Percentiles rank a stretch among this genome's conserved stretches.
phyloP scores from a whole-genome alignment of 2,113 vertebrate species.

The Upupa epops region DNA sequence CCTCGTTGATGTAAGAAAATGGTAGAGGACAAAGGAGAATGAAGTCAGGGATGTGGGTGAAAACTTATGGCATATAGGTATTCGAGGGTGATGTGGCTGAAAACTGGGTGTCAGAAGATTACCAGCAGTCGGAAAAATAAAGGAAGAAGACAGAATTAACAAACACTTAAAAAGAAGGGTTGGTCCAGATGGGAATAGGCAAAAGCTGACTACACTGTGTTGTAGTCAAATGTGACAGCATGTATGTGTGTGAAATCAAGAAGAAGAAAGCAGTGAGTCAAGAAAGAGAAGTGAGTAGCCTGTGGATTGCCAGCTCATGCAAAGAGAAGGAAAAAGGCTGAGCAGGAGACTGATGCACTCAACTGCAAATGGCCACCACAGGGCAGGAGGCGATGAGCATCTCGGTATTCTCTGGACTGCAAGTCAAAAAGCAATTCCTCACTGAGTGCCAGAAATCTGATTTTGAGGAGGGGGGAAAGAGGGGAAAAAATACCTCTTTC shows the following conservation, averaged over 20 bases:
- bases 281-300: not conserved
- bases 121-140: not conserved
- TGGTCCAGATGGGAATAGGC: not conserved
- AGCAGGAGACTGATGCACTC: not conserved
- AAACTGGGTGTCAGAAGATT: not conserved
- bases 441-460: not conserved
- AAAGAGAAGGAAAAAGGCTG: not conserved
- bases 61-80: accelerated
- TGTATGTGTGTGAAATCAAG: not conserved
- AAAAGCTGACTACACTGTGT: not conserved
- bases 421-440: slow-evolving; percentile 3
- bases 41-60: not conserved
- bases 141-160: not conserved
- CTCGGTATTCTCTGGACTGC: not conserved
- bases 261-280: not conserved
- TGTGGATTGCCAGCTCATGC: not conserved
- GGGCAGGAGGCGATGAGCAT: not conserved
- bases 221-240: not conserved
- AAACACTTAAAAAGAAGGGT: not conserved
- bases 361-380: slow-evolving; percentile 14
- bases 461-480: not conserved
- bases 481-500: not conserved
- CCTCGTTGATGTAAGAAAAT: not conserved
- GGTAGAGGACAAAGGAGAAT: not conserved
- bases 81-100: not conserved